Evolutionary conservation across 2,113 vertebrate species (phyloP), one percentile per base, ranked within the genome.

Genomic region (Galemys pyrenaicus): DNA sequence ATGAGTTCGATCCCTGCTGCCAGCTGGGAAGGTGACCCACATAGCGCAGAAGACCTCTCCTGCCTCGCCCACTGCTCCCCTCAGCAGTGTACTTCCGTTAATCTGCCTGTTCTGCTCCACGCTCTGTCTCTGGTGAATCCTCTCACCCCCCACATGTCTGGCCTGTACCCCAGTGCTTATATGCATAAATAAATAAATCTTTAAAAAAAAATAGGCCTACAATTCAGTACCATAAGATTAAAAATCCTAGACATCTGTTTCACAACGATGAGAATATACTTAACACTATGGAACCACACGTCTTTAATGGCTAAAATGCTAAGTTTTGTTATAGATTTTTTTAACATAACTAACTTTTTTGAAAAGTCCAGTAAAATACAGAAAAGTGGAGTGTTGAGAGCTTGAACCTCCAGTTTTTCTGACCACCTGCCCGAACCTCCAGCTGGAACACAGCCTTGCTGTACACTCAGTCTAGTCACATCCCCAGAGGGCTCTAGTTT

Each of bases 191-290:
- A n/a, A n/a, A n/a, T n/a, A n/a, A n/a, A n/a, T n/a, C n/a, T n/a
- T n/a, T n/a, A n/a, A n/a, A n/a, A n/a, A n/a, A n/a, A n/a, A 44
- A 37, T 17, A 9, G n/a, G 35, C 62, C 67, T 2, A 71, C 28
- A 49, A 37, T 92, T 75, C 67, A 79, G 44, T 32, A 91, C 24
- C 49, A 5, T 6, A 92, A 87, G 30, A 92, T 70, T 13, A 91
- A 60, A 83, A 62, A 44, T 90, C 84, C 90, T 70, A 6, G 28
- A 87, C 65, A 84, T 26, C n/a, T 49, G 13, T 94, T 94, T 44
- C 49, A 94, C 60, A 91, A 46, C 32, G 78, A 80, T 49, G 19
- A 68, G 26, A 92, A 84, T 90, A 88, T 37, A 93, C 24, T 70
- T 60, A 60, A 83, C 13, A 83, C 17, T 80, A 70, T 10, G 20